Evolutionary conservation across 2,888 invertebrate species (phyloP).

Genomic region (Quadriops clusia): DNA sequence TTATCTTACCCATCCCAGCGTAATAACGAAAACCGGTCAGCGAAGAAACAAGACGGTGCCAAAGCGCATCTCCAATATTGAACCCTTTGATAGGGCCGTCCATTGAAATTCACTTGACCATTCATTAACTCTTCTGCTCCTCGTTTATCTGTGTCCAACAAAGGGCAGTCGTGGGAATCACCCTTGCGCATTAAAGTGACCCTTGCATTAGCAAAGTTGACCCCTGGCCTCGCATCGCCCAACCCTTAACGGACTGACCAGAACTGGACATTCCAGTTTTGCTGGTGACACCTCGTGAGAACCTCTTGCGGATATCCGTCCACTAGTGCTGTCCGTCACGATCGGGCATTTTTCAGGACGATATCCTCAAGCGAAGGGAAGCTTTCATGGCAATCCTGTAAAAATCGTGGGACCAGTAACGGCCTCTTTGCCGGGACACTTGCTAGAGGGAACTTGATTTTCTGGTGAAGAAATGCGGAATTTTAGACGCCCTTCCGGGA

Average conservation of each 20-base stretch:
- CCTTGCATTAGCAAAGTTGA: conserved; percentile 26
- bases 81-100: conserved; percentile 16
- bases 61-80: conserved; percentile 21
- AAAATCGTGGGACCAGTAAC: too few species aligned
- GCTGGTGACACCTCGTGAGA: conserved; percentile 14
- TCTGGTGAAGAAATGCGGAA: too few species aligned
- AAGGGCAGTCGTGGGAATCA: conserved; percentile 29
- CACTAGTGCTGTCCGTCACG: too few species aligned
- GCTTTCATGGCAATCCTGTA: too few species aligned
- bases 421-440: too few species aligned
- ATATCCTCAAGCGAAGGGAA: too few species aligned
- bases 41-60: conserved; percentile 18
- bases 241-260: conserved; percentile 34
- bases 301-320: conserved; percentile 15
- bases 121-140: conserved; percentile 24
- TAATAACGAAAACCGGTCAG: conserved; percentile 28
- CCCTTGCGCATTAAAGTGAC: conserved; percentile 24
- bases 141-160: conserved; percentile 27
- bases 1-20: too few species aligned
- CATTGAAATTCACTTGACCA: conserved; percentile 30
- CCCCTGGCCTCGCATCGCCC: conserved; percentile 20
- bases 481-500: too few species aligned
- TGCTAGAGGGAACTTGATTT: too few species aligned
- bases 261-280: conserved; percentile 30
- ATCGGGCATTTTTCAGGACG: too few species aligned